Conservation (phyloP, 2,797 vertebrate species). For the Halcyon smyrnensis region DNA sequence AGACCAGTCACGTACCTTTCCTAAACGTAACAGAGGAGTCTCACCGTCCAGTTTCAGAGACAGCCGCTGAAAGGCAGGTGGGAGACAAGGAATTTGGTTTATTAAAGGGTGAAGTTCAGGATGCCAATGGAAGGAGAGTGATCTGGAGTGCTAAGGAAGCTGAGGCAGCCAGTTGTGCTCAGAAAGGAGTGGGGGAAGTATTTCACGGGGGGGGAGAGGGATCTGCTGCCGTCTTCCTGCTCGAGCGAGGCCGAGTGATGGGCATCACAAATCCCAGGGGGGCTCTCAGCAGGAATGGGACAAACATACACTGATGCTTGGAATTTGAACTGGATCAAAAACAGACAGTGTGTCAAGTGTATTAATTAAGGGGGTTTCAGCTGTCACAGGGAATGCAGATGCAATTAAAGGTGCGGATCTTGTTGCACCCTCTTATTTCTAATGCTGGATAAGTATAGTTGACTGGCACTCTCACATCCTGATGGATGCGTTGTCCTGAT, state of each 20-base stretch:
- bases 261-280: background rate
- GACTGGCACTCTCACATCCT: background rate
- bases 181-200: background rate
- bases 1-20: fast-evolving
- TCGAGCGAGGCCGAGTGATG: fast-evolving
- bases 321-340: slow-evolving; percentile 35
- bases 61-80: background rate
- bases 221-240: background rate
- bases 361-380: slow-evolving; percentile 43
- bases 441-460: background rate
- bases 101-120: background rate
- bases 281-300: background rate
- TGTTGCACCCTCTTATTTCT: background rate
- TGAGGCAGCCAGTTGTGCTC: background rate
- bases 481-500: background rate
- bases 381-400: slow-evolving; percentile 20
- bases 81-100: background rate
- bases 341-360: background rate
- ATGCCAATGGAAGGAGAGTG: background rate
- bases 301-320: background rate
- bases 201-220: background rate
- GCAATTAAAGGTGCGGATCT: slow-evolving; percentile 32
- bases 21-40: background rate
- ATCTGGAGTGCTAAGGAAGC: background rate
- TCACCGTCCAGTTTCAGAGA: background rate